Conservation (phyloP, 1,140 invertebrate genomes). For the Cyclargus thomasi region DNA sequence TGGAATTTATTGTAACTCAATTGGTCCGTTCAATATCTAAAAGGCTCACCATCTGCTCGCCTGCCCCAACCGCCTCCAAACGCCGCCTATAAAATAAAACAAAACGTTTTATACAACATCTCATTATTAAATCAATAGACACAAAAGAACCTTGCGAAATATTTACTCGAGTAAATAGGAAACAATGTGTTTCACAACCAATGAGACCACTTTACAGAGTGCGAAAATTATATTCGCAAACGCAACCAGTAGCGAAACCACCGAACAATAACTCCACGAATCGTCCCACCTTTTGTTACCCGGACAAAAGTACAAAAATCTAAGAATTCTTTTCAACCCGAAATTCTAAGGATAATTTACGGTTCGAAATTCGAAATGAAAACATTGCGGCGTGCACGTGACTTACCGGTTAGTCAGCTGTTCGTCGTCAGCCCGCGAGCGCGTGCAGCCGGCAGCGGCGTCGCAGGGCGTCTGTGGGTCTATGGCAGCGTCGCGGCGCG, state of each 20-base stretch:
- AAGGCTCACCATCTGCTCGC: constrained; percentile 48
- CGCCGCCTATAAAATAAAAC: constrained; percentile 72
- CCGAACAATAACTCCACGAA: constrained; percentile 42
- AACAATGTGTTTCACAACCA: constrained; percentile 52
- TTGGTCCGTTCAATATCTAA: constrained; percentile 48
- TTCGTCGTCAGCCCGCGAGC: constrained; percentile 60
- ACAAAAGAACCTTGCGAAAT: constrained; percentile 29
- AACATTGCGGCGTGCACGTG: constrained; percentile 43
- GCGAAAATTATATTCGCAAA: constrained; percentile 70
- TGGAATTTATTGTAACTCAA: constrained; percentile 3
- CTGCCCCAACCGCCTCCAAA: constrained; percentile 42
- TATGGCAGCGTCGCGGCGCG: constrained; percentile 55
- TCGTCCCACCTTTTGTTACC: constrained; percentile 58
- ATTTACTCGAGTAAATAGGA: constrained; percentile 39
- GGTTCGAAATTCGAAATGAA: constrained; percentile 27
- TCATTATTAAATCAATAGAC: constrained; percentile 53
- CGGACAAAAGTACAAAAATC: constrained; percentile 63
- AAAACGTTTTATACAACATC: constrained; percentile 65
- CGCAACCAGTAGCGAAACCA: constrained; percentile 48
- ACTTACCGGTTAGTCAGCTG: constrained; percentile 72
- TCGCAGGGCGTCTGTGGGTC: constrained; percentile 69
- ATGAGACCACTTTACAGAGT: constrained; percentile 48
- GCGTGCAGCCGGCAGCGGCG: constrained; percentile 62
- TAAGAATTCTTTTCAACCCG: constrained; percentile 46
- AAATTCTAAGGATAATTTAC: constrained; percentile 45